These are phyloP conservation scores for Pardosa pseudoannulata DNA, from an alignment of 2,888 invertebrate species.

Conservation along the genomic window DNA sequence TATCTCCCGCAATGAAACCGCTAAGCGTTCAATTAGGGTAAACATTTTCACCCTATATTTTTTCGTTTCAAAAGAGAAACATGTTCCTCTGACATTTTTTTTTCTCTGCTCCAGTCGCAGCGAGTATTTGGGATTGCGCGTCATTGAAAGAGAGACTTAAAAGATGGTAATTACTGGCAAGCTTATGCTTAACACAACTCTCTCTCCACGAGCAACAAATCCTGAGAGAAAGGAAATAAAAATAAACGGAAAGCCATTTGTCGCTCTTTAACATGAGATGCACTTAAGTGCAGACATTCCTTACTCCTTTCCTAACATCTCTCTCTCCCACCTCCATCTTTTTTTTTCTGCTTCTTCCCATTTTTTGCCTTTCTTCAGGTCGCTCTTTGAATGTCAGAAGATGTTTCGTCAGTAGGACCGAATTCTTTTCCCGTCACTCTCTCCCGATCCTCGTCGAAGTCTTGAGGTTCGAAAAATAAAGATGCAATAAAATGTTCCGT, in stretches of 20 bases:
- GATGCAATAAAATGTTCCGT: no score
- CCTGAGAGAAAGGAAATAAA: background rate
- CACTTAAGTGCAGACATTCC: background rate
- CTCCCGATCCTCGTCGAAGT: no score
- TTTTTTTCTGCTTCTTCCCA: no score
- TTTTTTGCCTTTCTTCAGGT: background rate
- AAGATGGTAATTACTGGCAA: background rate
- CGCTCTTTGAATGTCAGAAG: background rate
- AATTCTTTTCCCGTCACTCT: background rate
- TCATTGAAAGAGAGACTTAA: background rate
- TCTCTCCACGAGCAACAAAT: background rate
- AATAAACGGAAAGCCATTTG: background rate
- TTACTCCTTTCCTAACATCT: background rate
- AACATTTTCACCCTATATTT: no score
- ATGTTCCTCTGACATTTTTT: no score
- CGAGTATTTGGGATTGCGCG: background rate
- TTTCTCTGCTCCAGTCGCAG: background rate
- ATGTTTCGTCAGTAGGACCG: background rate
- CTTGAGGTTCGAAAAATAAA: no score
- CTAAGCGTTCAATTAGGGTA: no score
- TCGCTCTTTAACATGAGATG: conserved; percentile 5
- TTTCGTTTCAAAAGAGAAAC: no score
- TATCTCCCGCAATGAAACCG: no score
- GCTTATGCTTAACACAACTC: background rate
- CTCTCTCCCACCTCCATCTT: no score